phyloP scores from a whole-genome alignment of 2,797 vertebrate species.

The Iguana delicatissima region DNA sequence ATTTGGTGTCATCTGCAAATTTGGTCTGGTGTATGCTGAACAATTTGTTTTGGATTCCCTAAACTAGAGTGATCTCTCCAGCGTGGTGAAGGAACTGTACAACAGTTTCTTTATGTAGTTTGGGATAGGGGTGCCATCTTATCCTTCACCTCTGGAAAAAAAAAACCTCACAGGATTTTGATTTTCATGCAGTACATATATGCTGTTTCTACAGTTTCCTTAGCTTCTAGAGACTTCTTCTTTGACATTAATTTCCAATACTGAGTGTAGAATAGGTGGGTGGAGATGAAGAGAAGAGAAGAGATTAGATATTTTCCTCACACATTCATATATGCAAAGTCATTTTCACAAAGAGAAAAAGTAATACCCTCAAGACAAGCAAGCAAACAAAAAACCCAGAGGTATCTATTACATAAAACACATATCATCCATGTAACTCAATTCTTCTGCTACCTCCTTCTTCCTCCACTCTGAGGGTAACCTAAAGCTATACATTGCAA shows the following conservation, averaged over 20 bases:
- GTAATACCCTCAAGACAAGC: background rate
- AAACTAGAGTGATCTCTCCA: background rate
- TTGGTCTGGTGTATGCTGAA: background rate
- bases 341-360: slow-evolving; percentile 8
- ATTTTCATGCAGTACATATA: background rate
- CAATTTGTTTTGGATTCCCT: background rate
- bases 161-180: background rate
- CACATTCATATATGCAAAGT: background rate
- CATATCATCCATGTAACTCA: slow-evolving; percentile 20
- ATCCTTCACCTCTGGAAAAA: background rate
- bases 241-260: background rate
- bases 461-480: slow-evolving; percentile 6
- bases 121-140: background rate
- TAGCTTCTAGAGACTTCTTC: background rate
- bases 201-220: background rate
- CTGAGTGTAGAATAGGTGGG: background rate
- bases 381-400: slow-evolving; percentile 14
- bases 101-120: background rate
- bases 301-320: background rate
- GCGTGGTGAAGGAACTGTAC: background rate
- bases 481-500: slow-evolving; percentile 27
- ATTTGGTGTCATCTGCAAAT: no score
- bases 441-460: background rate
- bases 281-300: background rate
- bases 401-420: slow-evolving; percentile 26